Conservation (phyloP, 2,113 vertebrate genomes). For the Probosciger aterrimus region DNA sequence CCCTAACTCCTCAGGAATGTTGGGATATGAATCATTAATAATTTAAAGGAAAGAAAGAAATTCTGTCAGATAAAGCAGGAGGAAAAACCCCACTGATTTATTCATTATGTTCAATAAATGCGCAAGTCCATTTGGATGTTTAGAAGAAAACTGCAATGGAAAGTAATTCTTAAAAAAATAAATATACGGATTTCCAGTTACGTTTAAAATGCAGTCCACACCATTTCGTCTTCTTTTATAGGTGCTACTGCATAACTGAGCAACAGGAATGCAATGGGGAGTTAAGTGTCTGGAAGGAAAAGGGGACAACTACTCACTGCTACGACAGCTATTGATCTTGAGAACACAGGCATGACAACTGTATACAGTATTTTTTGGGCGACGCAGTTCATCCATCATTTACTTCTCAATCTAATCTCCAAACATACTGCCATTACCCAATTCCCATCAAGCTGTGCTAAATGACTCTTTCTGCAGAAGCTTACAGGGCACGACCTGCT, state of each 20-base stretch:
- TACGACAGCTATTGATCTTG: background rate
- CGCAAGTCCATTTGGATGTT: background rate
- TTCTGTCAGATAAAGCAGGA: background rate
- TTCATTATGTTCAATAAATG: background rate
- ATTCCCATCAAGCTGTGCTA: slow-evolving; percentile 22
- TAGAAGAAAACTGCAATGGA: background rate
- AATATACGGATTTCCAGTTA: background rate
- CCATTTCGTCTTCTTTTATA: background rate
- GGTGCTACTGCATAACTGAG: background rate
- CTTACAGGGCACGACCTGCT: background rate
- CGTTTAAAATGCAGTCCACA: background rate
- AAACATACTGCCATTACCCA: background rate
- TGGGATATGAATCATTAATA: background rate
- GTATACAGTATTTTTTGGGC: background rate
- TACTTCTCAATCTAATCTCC: background rate
- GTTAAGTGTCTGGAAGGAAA: background rate
- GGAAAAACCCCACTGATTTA: background rate
- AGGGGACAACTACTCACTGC: background rate
- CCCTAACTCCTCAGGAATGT: background rate
- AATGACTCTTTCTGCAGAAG: background rate
- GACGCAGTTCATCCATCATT: slow-evolving; percentile 12
- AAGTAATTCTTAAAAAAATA: background rate
- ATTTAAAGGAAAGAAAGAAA: background rate
- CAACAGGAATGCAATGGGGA: background rate
- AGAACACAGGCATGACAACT: background rate